A percentile compares a stretch with the other conserved stretches of the same genome.
phyloP scores from a whole-genome alignment of 1,140 invertebrate species.

The Orchestia grillus region DNA sequence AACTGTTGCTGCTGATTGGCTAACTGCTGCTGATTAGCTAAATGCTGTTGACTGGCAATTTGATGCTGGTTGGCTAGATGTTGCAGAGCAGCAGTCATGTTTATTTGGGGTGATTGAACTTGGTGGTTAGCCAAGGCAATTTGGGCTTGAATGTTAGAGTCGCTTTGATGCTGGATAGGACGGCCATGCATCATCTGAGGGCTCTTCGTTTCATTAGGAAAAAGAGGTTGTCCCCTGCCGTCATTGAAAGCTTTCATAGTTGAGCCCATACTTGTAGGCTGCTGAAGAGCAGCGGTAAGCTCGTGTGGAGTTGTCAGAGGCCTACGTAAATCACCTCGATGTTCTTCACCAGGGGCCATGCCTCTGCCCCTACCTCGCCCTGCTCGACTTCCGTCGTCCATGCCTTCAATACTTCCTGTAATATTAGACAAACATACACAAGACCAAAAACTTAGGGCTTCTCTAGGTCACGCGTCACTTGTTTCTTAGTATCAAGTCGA shows the following conservation, averaged over 20 bases:
- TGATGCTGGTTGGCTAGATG: background rate
- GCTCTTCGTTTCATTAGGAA: background rate
- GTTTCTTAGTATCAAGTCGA: background rate
- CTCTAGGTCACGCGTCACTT: background rate
- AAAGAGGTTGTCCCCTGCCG: background rate
- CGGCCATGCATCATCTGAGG: background rate
- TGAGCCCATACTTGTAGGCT: background rate
- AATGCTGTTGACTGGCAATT: background rate
- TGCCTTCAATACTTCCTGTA: background rate
- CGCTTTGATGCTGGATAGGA: background rate
- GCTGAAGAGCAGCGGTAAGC: background rate
- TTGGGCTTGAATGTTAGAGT: background rate
- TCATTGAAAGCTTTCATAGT: background rate
- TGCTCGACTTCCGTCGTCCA: constrained; percentile 2
- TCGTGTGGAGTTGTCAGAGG: constrained; percentile 14
- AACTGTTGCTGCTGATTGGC: background rate
- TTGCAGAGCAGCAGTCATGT: background rate
- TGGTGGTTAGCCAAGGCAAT: background rate
- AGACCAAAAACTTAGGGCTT: background rate
- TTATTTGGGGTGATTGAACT: background rate
- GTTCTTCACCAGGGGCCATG: constrained; percentile 15
- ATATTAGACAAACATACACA: background rate
- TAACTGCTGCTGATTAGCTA: background rate
- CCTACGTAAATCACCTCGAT: constrained; percentile 15
- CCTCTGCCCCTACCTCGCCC: constrained; percentile 16